phyloP scores from a whole-genome alignment of 37 sponge, comb jelly and placozoan species.

The Beroe ovata region DNA sequence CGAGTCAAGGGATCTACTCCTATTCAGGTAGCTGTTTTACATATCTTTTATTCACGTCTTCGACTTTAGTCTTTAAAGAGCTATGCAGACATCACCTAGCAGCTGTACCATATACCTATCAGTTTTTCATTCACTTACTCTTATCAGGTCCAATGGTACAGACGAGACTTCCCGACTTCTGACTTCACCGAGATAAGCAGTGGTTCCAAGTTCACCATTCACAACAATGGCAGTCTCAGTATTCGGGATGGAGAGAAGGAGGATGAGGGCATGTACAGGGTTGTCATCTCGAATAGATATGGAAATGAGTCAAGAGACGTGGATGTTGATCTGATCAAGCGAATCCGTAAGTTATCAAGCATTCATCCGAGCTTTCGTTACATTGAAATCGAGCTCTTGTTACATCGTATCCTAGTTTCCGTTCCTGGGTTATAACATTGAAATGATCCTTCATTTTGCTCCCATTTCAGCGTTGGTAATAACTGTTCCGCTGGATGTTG shows the following conservation, averaged over 20 bases:
- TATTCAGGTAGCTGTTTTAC: not conserved
- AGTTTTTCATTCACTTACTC: too few species aligned
- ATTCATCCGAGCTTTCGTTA: too few species aligned
- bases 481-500: not conserved
- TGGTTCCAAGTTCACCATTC: not conserved
- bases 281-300: not conserved
- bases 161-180: not conserved
- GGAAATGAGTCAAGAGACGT: not conserved
- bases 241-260: not conserved
- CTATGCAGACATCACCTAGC: too few species aligned
- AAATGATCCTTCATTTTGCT: too few species aligned
- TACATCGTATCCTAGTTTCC: too few species aligned
- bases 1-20: slow-evolving; percentile 21
- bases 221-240: not conserved
- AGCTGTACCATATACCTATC: too few species aligned
- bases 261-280: not conserved
- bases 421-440: too few species aligned
- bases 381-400: too few species aligned
- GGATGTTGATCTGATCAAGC: not conserved
- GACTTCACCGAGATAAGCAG: not conserved
- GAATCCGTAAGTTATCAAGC: not conserved
- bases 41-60: too few species aligned
- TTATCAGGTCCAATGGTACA: not conserved
- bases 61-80: too few species aligned
- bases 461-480: not conserved